Base-by-base conservation (phyloP, 2,113 vertebrate species). In the Pimephales promelas region DNA sequence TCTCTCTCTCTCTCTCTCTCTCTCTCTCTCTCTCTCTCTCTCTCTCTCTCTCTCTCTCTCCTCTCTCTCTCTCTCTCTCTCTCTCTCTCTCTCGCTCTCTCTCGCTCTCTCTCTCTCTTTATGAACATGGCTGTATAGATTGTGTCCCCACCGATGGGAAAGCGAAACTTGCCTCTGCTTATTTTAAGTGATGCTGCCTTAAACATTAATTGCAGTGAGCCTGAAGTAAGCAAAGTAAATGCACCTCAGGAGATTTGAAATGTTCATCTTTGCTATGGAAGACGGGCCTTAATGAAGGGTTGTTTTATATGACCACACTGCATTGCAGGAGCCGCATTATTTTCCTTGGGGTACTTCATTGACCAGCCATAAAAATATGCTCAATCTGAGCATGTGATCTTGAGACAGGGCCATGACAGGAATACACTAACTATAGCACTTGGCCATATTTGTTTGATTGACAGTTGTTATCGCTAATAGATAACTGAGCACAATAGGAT, bases 381-480 rank as follows among this genome's bases (percentile, higher is more conserved):
- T 86, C 20, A 45, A 73, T 59, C n/a, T 7, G 13, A 61, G 76
- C 36, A 45, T 78, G n/a, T 9, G 76, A 62, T 78, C 36, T 24
- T n/a, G 13, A 47, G 24, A 13, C 18, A 36, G 56, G 45, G 57
- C 45, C 56, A 62, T 43, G 11, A 62, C 34, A 18, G 76, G 79
- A 34, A 79, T 76, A 87, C 22, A 14, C 5, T 45, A 45, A 79
- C 71, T 52, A 47, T 59, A 70, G 56, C 81, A n/a, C 70, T 31
- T 34, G 24, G 54, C 13, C 22, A 73, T 71, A 77, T 78, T 81
- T 43, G 14, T 87, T 77, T 86, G 34, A 85, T 84, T 87, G 83
- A 84, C 80, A 85, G 40, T 71, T 78, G 56, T 79, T 74, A 59
- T 85, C 40, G 24, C 74, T 86, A 66, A 79, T 70, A 71, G 11